These are phyloP conservation scores for Willisornis vidua DNA, from an alignment of 2,113 vertebrate species.

Conservation along the genomic window DNA sequence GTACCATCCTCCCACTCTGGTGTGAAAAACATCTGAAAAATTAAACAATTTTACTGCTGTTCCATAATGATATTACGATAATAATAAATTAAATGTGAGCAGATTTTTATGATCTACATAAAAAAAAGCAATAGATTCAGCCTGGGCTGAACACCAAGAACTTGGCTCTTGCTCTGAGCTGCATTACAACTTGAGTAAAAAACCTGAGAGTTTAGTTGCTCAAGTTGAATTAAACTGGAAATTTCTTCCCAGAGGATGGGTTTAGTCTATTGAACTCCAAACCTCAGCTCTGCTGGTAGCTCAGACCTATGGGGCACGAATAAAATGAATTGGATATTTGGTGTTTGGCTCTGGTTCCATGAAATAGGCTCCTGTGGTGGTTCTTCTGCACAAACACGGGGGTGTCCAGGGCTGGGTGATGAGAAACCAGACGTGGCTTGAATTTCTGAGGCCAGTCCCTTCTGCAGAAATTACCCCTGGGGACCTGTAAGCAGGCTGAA, in stretches of 20 bases:
- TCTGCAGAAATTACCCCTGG: neutral
- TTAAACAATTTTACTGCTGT: slow-evolving; percentile 30
- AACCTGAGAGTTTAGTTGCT: neutral
- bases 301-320: neutral
- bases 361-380: neutral
- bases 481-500: slow-evolving; percentile 20
- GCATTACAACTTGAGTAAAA: neutral
- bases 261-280: neutral
- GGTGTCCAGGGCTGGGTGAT: neutral
- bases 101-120: slow-evolving; percentile 56
- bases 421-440: neutral
- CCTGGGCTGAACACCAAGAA: slow-evolving; percentile 65
- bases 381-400: neutral
- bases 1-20: neutral
- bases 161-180: neutral
- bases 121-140: slow-evolving; percentile 37
- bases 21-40: slow-evolving; percentile 40
- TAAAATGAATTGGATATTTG: neutral
- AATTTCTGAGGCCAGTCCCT: neutral
- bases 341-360: neutral
- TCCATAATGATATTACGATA: slow-evolving; percentile 67
- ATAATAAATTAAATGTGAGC: slow-evolving; percentile 63
- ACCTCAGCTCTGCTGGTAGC: neutral
- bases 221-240: neutral
- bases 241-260: neutral